These are phyloP conservation scores for Tenthredo notha DNA, from an alignment of 2,888 invertebrate species.

Conservation along the genomic window DNA sequence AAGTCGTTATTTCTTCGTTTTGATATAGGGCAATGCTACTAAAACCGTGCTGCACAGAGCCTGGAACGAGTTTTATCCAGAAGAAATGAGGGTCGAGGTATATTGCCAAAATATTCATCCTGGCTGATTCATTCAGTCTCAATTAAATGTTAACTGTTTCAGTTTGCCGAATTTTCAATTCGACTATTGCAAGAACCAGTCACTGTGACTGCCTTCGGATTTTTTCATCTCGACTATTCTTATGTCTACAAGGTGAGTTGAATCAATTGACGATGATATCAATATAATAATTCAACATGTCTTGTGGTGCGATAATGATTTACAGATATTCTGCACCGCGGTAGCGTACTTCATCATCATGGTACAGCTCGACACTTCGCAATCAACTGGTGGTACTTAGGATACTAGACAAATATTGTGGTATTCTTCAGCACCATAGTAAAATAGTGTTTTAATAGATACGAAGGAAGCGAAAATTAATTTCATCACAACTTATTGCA, in stretches of 20 bases:
- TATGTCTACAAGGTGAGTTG: background rate
- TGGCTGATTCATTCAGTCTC: no score
- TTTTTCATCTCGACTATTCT: background rate
- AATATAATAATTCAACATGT: background rate
- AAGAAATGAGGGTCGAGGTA: background rate
- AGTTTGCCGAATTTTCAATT: background rate
- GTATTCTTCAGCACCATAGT: background rate
- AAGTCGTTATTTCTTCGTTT: background rate
- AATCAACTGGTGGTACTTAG: background rate
- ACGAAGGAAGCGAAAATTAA: no score
- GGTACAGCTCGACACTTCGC: background rate
- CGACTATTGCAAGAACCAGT: background rate
- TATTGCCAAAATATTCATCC: no score
- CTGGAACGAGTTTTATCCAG: background rate
- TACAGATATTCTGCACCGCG: slow-evolving; percentile 1
- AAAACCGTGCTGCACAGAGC: background rate
- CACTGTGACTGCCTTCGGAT: background rate
- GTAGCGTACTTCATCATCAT: slow-evolving; percentile 17
- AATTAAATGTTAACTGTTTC: background rate
- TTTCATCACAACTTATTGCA: no score
- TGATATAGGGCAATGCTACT: background rate
- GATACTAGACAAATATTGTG: background rate
- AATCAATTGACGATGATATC: background rate
- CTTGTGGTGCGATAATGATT: background rate
- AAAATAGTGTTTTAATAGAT: background rate